A percentile compares a stretch with the other conserved stretches of the same genome.
These are phyloP conservation scores for Nebria brevicollis DNA, from an alignment of 2,888 invertebrate species.

Conservation along the genomic window DNA sequence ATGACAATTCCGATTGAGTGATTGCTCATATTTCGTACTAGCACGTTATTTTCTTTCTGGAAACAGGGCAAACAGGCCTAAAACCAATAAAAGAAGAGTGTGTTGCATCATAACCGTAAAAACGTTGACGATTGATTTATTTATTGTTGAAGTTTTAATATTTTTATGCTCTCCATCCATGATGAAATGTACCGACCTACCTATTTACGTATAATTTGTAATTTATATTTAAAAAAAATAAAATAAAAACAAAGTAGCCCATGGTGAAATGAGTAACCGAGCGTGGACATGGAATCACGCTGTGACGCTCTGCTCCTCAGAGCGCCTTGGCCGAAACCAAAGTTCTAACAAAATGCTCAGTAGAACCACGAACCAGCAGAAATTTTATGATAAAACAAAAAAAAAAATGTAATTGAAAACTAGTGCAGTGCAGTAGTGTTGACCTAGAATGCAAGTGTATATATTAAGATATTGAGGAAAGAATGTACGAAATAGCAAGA, in stretches of 20 bases:
- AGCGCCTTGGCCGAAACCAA: conserved; percentile 45
- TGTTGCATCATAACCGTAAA: conserved; percentile 37
- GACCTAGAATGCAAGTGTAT: conserved; percentile 62
- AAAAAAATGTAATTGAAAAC: conserved; percentile 51
- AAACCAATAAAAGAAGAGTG: conserved; percentile 26
- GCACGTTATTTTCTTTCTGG: conserved; percentile 14
- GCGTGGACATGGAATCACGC: neutral
- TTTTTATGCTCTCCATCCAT: conserved; percentile 59
- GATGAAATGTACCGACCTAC: conserved; percentile 12
- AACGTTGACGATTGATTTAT: conserved; percentile 17
- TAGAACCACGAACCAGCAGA: conserved; percentile 55
- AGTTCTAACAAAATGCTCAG: conserved; percentile 63
- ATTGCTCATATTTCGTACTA: conserved; percentile 15
- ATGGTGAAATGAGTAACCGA: conserved; percentile 25
- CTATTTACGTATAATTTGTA: conserved; percentile 19
- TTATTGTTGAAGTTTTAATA: conserved; percentile 48
- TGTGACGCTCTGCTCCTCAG: conserved; percentile 20
- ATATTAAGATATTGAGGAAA: conserved; percentile 53
- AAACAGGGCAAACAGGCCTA: conserved; percentile 39
- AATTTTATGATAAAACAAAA: conserved; percentile 54
- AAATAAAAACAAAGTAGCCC: conserved; percentile 31
- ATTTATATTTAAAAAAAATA: conserved; percentile 26
- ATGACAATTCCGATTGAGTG: conserved; percentile 22
- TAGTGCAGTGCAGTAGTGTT: conserved; percentile 57
- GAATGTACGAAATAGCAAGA: conserved; percentile 42